Base-by-base conservation (phyloP, 2,888 invertebrate species). In the Acronicta psi region DNA sequence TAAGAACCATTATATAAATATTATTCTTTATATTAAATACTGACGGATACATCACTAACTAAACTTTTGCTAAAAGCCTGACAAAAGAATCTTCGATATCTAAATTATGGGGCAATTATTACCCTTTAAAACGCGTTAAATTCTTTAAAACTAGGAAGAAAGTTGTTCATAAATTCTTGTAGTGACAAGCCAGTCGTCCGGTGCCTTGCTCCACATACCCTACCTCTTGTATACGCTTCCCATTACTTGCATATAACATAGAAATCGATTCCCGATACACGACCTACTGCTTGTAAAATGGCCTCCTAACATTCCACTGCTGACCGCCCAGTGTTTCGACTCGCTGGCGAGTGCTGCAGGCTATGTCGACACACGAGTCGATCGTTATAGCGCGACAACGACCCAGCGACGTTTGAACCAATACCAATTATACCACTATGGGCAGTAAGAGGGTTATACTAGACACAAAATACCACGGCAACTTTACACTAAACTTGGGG, bases 371-470 rank as follows among this genome's bases (percentile, higher is more conserved):
- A 46, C 45, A 25, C 29, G 38, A 43, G 9, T 34, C 37, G 60
- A 25, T 42, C 45, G 68, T 59, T 66, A 67, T 34, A 45, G 29
- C 31, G 47, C 16, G 16, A 36, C 52, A 42, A 42, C 38, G 17
- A 18, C 29, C 58, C 16, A 16, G 41, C 41, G 16, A 34, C 7
- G 37, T 37, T 38, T 44, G 44, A 37, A 41, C 60, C 44, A 50
- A 59, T 67, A 67, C 25, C 44, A 67, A 63, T 59, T 59, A 51
- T 25, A 45, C 23, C 41, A 20, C n/a, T 67, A 60, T 50, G 67
- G 34, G 20, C 13, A 23, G n/a, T n/a, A n/a, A 2, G 2, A 34
- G n/a, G 34, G 34, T n/a, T n/a, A 13, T 31, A 5, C 13, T n/a
- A 13, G 6, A n/a, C n/a, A n/a, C 5, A n/a, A n/a, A 7, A 34